Base-by-base conservation (phyloP, 2,888 invertebrate genomes). In the Anaspis maculata region DNA sequence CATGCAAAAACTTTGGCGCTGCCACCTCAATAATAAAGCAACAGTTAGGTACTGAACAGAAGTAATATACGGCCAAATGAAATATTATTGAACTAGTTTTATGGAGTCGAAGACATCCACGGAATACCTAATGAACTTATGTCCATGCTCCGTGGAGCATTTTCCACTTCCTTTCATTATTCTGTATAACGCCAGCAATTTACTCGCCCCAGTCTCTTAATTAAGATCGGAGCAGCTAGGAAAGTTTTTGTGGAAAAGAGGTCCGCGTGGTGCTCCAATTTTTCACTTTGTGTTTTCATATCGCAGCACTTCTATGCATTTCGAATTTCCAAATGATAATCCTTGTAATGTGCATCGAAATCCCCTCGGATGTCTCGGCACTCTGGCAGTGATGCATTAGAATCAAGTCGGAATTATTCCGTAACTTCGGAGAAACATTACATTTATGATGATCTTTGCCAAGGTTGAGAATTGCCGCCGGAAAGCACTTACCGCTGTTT, bases 91-190 rank as follows among this genome's bases (percentile, higher is more conserved):
- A 34, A 34, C 34, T 34, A 34, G 34, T 38, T 38, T 38, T 38
- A 30, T 38, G 34, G 22, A 27, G 29, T 15, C n/a, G n/a, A 25
- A 35, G 29, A 39, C 39, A 39, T 34, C 39, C 34, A 34, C 29
- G 34, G 39, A 39, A 39, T 39, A 25, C 27, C 34, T 39, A 39
- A 39, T 35, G 32, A 39, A 35, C 39, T 46, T 36, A 39, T 34
- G 32, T 41, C 30, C 27, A 34, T 32, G 26, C 25, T 32, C 15
- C n/a, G n/a, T n/a, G n/a, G n/a, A n/a, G n/a, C n/a, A 32, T 29
- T 38, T 38, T 31, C 33, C 38, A 34, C 27, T 42, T 40, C 41
- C 42, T 45, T 46, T 42, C 34, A 42, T 42, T 32, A 36, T 24
- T 21, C 30, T 25, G 23, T 13, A 27, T 33, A 38, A 43, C 37